Conservation (phyloP, 2,797 vertebrate genomes). For the Vultur gryphus region DNA sequence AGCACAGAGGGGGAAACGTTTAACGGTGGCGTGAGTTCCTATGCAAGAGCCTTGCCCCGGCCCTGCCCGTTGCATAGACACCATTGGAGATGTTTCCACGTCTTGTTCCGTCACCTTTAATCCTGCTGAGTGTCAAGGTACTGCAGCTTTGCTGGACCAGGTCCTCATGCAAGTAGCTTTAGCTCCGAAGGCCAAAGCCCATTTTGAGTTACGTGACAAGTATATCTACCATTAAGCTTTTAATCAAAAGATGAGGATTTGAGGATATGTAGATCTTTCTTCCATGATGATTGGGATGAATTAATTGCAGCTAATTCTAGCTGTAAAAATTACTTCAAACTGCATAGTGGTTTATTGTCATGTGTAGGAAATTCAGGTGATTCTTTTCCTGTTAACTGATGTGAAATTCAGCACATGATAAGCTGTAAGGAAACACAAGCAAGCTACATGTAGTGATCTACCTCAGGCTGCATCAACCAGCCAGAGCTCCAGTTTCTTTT, state of each 20-base stretch:
- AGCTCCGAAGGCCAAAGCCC: background rate
- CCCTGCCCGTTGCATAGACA: background rate
- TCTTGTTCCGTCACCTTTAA: background rate
- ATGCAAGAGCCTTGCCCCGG: too few relatives aligned
- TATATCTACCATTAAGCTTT: background rate
- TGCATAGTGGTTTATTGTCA: background rate
- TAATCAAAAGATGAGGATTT: background rate
- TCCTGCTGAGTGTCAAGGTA: background rate
- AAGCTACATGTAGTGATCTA: background rate
- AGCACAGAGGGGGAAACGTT: background rate
- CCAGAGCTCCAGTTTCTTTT: background rate
- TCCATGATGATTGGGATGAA: background rate
- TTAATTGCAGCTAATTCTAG: background rate
- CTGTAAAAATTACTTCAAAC: background rate
- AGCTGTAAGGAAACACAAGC: background rate
- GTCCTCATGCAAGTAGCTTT: background rate
- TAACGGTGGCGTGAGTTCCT: background rate
- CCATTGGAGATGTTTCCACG: background rate
- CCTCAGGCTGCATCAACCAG: background rate
- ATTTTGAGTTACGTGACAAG: background rate
- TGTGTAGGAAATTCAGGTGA: background rate
- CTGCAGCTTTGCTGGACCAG: background rate
- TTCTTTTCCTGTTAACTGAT: background rate
- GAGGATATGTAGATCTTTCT: background rate
- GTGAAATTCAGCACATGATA: background rate